A percentile compares a stretch with the other conserved stretches of the same genome.
These are phyloP conservation scores for Carollia perspicillata DNA, from an alignment of 2,113 vertebrate genomes.

Conservation along the genomic window DNA sequence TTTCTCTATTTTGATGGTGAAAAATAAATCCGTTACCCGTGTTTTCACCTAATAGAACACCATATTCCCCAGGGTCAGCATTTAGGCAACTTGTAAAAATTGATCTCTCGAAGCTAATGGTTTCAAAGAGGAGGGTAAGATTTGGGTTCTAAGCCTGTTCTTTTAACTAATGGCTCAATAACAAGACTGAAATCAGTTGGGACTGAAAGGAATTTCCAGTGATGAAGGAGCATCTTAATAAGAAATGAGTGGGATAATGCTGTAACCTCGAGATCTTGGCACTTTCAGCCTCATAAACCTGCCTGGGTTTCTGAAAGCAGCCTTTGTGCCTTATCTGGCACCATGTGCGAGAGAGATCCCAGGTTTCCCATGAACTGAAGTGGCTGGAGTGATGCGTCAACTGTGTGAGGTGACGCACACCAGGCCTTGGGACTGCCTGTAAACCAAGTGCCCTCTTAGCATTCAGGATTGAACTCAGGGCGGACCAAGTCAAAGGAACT, in stretches of 20 bases:
- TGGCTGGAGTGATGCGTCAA: conserved; percentile 53
- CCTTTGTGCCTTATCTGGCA: conserved; percentile 71
- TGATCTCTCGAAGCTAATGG: conserved; percentile 62
- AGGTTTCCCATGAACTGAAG: conserved; percentile 70
- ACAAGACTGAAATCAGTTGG: conserved; percentile 59
- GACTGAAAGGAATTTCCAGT: conserved; percentile 69
- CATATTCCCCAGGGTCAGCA: neutral
- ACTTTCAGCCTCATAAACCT: conserved; percentile 75
- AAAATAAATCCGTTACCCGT: neutral
- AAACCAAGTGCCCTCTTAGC: conserved; percentile 58
- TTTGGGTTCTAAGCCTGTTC: conserved; percentile 57
- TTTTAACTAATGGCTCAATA: conserved; percentile 68
- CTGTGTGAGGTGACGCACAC: conserved; percentile 79
- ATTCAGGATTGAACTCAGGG: conserved; percentile 42
- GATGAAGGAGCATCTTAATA: conserved; percentile 69
- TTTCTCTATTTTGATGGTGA: conserved; percentile 12
- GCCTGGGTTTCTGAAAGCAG: conserved; percentile 69
- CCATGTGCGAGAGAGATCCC: conserved; percentile 70
- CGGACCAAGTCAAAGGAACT: neutral
- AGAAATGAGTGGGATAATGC: conserved; percentile 67
- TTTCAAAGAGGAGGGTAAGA: conserved; percentile 1
- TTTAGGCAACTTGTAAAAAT: conserved; percentile 62
- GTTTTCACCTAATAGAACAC: conserved; percentile 49
- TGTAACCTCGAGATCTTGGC: conserved; percentile 66
- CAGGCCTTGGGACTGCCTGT: conserved; percentile 75